Evolutionary conservation across 2,113 vertebrate species (phyloP).

Genomic region (Caloenas nicobarica): DNA sequence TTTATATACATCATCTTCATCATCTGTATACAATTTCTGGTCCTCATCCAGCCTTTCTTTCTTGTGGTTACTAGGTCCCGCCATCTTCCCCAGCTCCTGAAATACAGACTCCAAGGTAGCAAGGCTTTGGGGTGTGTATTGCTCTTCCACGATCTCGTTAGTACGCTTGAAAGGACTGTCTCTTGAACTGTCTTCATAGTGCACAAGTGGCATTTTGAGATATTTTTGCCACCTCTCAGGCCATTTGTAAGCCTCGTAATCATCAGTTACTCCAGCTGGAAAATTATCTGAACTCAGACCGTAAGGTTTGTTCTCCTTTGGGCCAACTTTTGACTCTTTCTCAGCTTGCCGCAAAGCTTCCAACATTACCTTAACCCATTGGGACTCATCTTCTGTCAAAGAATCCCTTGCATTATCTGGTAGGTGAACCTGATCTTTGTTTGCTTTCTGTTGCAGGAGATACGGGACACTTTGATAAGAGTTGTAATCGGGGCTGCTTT

Average conservation of each 20-base stretch:
- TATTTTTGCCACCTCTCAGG: constrained; percentile 73
- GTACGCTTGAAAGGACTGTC: constrained; percentile 91
- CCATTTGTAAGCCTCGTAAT: constrained; percentile 84
- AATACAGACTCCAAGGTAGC: constrained; percentile 94
- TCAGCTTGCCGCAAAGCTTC: constrained; percentile 86
- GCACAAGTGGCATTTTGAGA: constrained; percentile 79
- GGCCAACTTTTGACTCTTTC: constrained; percentile 71
- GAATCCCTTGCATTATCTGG: constrained; percentile 65
- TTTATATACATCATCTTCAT: constrained; percentile 85
- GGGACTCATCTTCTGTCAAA: constrained; percentile 84
- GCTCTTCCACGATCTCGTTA: constrained; percentile 93
- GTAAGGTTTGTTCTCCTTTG: constrained; percentile 77
- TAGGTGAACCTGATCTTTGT: constrained; percentile 71
- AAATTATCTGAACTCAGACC: constrained; percentile 75
- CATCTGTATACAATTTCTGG: constrained; percentile 81
- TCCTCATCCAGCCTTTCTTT: constrained; percentile 83
- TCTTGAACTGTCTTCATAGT: constrained; percentile 85
- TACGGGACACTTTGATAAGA: constrained; percentile 75
- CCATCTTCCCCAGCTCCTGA: constrained; percentile 90
- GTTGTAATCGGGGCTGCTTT: constrained; percentile 75
- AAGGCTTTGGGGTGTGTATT: constrained; percentile 93
- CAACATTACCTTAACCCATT: constrained; percentile 86
- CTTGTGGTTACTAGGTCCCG: constrained; percentile 71
- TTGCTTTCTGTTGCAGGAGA: constrained; percentile 80
- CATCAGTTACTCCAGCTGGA: constrained; percentile 66